Evolutionary conservation across 2,113 vertebrate genomes (phyloP).

Genomic region (Etheostoma spectabile): DNA sequence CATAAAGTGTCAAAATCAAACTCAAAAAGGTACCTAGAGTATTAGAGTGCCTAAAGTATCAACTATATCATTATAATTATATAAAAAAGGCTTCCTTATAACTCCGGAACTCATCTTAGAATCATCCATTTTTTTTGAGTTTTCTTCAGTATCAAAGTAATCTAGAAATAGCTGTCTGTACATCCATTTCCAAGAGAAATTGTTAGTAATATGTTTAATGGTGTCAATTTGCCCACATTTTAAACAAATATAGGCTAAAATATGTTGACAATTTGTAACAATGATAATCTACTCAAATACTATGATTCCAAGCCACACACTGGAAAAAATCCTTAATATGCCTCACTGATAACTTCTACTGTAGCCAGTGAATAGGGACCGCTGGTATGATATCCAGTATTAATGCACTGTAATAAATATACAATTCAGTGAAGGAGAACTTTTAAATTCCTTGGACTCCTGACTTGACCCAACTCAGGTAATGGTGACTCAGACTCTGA

Average conservation of each 20-base stretch:
- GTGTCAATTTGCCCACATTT: neutral
- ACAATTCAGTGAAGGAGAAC: no score
- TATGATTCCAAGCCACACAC: neutral
- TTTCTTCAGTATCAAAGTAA: neutral
- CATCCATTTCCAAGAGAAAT: neutral
- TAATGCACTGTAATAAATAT: slow-evolving; percentile 20
- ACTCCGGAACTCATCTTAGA: neutral
- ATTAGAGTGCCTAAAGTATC: neutral
- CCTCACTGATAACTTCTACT: neutral
- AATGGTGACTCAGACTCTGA: no score
- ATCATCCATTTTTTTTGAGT: neutral
- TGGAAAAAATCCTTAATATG: neutral
- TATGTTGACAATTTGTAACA: neutral
- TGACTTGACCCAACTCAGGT: no score
- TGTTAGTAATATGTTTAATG: neutral
- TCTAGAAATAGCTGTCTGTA: neutral
- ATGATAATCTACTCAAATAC: neutral
- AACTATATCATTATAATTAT: neutral
- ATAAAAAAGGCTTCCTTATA: neutral
- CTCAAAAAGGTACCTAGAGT: slow-evolving; percentile 1
- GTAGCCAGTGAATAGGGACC: neutral
- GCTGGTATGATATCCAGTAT: neutral
- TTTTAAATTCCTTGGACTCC: no score
- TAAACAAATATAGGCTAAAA: neutral
- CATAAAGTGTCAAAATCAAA: slow-evolving; percentile 27